Evolutionary conservation across 1,140 invertebrate species (phyloP).

Genomic region (Himalopsyche phryganea): DNA sequence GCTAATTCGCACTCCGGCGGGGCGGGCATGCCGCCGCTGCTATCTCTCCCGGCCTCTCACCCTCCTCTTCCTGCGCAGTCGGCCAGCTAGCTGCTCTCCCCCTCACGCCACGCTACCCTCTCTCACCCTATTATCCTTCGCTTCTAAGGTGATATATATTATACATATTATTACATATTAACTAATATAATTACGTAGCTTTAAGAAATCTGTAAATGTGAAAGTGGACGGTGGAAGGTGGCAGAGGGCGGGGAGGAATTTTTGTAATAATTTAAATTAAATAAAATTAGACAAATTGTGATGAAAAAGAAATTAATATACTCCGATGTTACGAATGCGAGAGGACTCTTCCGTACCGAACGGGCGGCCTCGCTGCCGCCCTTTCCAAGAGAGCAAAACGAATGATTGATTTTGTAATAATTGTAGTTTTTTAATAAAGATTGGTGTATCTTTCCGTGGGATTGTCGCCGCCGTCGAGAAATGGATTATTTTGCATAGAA

Average conservation of each 20-base stretch:
- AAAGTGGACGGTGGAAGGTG: conserved; percentile 21
- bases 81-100: conserved; percentile 35
- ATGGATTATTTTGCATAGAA: too few relatives aligned
- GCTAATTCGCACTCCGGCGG: too few relatives aligned
- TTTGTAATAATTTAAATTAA: conserved; percentile 31
- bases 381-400: conserved; percentile 17
- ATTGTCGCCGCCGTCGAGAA: too few relatives aligned
- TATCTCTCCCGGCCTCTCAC: conserved; percentile 19
- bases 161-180: conserved; percentile 27
- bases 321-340: conserved; percentile 1
- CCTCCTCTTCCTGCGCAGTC: conserved; percentile 18
- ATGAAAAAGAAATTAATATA: conserved; percentile 34
- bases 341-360: too few relatives aligned
- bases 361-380: conserved; percentile 6
- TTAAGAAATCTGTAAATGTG: conserved; percentile 29
- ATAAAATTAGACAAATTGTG: conserved; percentile 32
- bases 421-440: conserved; percentile 15
- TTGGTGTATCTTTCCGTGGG: too few relatives aligned
- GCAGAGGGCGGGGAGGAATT: conserved; percentile 26
- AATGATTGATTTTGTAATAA: conserved; percentile 6
- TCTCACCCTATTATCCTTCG: conserved; percentile 31
- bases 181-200: conserved; percentile 29
- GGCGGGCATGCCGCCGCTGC: neutral
- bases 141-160: conserved; percentile 33
- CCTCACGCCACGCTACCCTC: conserved; percentile 27